A percentile compares a stretch with the other conserved stretches of the same genome.
Evolutionary conservation across 2,888 invertebrate species (phyloP).

Genomic region (Exocentrus adspersus): DNA sequence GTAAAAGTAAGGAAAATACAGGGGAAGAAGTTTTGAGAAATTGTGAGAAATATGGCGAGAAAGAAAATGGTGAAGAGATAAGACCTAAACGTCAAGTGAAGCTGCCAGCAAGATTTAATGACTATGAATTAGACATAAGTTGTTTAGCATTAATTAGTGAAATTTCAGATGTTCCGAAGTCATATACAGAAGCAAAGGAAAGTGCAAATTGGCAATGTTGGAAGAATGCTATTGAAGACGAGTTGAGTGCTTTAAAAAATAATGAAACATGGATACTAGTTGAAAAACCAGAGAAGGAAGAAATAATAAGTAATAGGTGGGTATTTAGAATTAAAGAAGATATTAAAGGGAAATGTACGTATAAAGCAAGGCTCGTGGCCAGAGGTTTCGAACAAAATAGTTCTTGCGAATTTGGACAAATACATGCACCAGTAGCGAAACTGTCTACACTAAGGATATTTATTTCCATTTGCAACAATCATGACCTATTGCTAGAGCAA

Average conservation of each 20-base stretch:
- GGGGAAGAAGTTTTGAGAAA: too few relatives aligned
- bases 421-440: conserved; percentile 26
- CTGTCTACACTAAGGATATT: conserved; percentile 29
- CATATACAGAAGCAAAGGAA: conserved; percentile 27
- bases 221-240: conserved; percentile 30
- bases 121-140: conserved; percentile 32
- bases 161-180: conserved; percentile 22
- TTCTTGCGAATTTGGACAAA: conserved; percentile 1
- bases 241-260: conserved; percentile 27
- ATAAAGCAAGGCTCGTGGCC: conserved; percentile 35
- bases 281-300: conserved; percentile 21
- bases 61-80: not conserved
- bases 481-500: conserved; percentile 28
- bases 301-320: conserved; percentile 32
- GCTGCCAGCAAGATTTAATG: conserved; percentile 24
- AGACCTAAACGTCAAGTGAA: conserved; percentile 27
- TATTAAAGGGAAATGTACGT: conserved; percentile 25
- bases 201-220: conserved; percentile 27
- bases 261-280: conserved; percentile 32
- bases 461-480: conserved; percentile 18
- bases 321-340: conserved; percentile 28
- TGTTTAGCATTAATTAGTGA: conserved; percentile 36
- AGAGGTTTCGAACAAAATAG: conserved; percentile 33
- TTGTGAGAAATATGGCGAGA: too few relatives aligned
- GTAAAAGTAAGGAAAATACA: not conserved